Conservation (phyloP, 2,888 invertebrate species). For the Eumacrocentrus americanus region DNA sequence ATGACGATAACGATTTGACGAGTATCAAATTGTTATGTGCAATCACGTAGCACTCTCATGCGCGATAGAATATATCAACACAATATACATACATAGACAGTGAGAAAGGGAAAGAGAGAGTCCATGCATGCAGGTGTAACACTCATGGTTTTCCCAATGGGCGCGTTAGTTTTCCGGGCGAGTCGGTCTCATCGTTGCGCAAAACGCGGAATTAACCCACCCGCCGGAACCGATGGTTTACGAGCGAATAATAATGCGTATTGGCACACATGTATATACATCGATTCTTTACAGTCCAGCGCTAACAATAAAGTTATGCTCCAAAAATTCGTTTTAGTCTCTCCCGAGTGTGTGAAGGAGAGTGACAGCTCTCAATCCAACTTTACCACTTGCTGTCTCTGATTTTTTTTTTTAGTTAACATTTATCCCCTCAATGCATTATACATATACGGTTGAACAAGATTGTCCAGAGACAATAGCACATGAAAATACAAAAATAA, state of each 20-base stretch:
- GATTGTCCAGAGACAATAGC: neutral
- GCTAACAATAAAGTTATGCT: conserved; percentile 22
- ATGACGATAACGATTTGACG: conserved; percentile 33
- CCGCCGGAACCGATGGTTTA: conserved; percentile 40
- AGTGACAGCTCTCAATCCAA: too few relatives aligned
- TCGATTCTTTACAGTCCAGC: neutral
- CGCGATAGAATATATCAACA: neutral
- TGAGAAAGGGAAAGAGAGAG: too few relatives aligned
- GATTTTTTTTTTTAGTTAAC: too few relatives aligned
- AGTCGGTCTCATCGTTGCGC: conserved; percentile 37
- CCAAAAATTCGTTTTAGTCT: too few relatives aligned
- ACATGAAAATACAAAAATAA: neutral
- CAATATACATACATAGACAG: neutral
- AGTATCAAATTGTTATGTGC: conserved; percentile 36
- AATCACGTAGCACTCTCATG: conserved; percentile 29
- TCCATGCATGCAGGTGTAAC: conserved; percentile 29
- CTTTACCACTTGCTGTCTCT: too few relatives aligned
- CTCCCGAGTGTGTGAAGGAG: too few relatives aligned
- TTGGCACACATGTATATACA: conserved; percentile 15
- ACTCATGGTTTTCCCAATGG: conserved; percentile 36
- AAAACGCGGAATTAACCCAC: conserved; percentile 37
- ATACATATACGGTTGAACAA: too few relatives aligned
- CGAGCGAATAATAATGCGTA: conserved; percentile 43
- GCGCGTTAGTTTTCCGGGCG: conserved; percentile 39
- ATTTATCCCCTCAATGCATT: too few relatives aligned